These are phyloP conservation scores for Manis crassicaudata DNA, from an alignment of 2,797 vertebrate species.

Conservation along the genomic window DNA sequence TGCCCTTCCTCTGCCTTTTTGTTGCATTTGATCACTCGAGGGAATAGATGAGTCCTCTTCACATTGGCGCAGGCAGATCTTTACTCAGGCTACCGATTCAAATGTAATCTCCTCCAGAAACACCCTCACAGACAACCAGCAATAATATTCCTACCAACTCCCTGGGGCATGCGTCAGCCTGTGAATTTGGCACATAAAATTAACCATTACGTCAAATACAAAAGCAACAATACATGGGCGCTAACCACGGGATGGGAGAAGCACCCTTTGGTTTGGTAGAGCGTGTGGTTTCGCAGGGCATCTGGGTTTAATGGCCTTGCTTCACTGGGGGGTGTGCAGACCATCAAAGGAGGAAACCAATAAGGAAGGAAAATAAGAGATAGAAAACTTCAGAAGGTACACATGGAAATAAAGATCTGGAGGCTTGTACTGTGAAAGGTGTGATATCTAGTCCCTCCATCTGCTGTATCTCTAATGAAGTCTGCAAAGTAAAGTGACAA, in stretches of 20 bases:
- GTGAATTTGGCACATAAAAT: background rate
- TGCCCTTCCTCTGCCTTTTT: background rate
- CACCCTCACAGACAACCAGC: background rate
- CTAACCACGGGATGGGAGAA: background rate
- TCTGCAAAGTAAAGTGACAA: background rate
- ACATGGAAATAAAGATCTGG: background rate
- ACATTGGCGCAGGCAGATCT: background rate
- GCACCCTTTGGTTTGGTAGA: background rate
- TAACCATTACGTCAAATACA: background rate
- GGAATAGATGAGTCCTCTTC: too few relatives aligned
- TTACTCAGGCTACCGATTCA: background rate
- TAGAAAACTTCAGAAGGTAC: background rate
- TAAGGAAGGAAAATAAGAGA: background rate
- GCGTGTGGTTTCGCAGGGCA: background rate
- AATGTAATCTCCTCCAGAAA: background rate
- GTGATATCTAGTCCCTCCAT: too few relatives aligned
- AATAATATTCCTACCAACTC: background rate
- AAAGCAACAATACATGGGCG: background rate
- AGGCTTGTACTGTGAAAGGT: background rate
- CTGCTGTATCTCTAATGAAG: background rate
- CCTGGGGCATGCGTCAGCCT: background rate
- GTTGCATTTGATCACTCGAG: background rate
- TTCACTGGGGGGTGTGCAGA: background rate
- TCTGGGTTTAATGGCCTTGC: background rate
- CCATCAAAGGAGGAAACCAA: background rate